Conservation (phyloP, 2,888 invertebrate genomes). For the Cyclophora albipunctata region DNA sequence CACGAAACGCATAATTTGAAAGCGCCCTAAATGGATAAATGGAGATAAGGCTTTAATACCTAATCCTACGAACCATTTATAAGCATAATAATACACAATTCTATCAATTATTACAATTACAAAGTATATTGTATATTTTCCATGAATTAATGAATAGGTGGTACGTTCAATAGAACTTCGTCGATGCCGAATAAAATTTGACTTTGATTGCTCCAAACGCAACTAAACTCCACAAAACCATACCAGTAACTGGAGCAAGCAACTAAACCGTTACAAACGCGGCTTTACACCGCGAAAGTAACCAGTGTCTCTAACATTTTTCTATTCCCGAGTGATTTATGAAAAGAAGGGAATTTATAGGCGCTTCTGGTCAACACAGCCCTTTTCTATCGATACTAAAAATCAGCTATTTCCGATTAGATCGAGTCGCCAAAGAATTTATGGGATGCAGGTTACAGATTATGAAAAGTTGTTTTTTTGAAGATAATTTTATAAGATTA, state of each 20-base stretch:
- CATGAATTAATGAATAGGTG: too few relatives aligned
- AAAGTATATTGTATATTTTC: too few relatives aligned
- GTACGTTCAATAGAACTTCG: too few relatives aligned
- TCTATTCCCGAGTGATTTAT: constrained; percentile 37
- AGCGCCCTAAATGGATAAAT: too few relatives aligned
- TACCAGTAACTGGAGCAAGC: constrained; percentile 8
- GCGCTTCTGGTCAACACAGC: constrained; percentile 31
- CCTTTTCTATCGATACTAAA: constrained; percentile 26
- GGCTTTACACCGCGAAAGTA: constrained; percentile 30
- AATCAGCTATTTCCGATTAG: constrained; percentile 30
- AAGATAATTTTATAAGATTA: background rate
- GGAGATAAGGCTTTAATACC: too few relatives aligned
- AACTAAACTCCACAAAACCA: too few relatives aligned
- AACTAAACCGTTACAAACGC: constrained; percentile 21
- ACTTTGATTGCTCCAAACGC: too few relatives aligned
- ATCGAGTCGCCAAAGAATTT: constrained; percentile 19
- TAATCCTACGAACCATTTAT: too few relatives aligned
- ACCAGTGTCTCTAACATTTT: constrained; percentile 30
- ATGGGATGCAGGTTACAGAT: constrained; percentile 21
- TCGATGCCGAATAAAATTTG: too few relatives aligned
- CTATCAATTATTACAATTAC: too few relatives aligned
- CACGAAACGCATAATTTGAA: too few relatives aligned
- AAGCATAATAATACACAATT: too few relatives aligned
- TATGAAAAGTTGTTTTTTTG: constrained; percentile 18
- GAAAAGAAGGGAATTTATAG: constrained; percentile 37